Evolutionary conservation across 92 coral and sea anemone genomes (phyloP).

Genomic region (Palythoa caribaeorum): DNA sequence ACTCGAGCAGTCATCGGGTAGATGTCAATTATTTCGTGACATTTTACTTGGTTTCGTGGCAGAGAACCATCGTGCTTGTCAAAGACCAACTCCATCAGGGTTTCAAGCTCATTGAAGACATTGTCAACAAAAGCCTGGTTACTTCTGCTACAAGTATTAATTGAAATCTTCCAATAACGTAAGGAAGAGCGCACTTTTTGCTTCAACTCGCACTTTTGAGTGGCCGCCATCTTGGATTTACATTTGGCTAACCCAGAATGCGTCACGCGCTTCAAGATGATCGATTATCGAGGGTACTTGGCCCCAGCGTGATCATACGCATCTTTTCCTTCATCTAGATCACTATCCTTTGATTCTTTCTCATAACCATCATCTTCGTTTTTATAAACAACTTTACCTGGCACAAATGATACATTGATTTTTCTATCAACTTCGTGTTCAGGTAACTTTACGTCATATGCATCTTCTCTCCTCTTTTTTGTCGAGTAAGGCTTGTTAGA

Average conservation of each 20-base stretch:
- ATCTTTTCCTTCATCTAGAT: conserved; percentile 1
- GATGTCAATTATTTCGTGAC: conserved; percentile 48
- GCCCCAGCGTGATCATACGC: conserved; percentile 32
- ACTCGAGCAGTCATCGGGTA: conserved; percentile 43
- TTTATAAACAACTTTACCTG: neutral
- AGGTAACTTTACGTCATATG: conserved; percentile 11
- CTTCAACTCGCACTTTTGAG: conserved; percentile 30
- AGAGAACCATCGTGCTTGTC: conserved; percentile 28
- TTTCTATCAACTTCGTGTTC: conserved; percentile 13
- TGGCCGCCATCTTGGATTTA: conserved; percentile 36
- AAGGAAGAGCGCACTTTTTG: conserved; percentile 25
- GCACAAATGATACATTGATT: neutral
- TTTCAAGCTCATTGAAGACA: conserved; percentile 28
- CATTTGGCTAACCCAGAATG: conserved; percentile 29
- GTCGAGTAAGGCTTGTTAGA: conserved; percentile 21
- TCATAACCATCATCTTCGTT: conserved; percentile 33
- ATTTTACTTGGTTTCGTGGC: conserved; percentile 37
- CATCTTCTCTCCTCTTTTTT: conserved; percentile 8
- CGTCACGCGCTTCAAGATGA: conserved; percentile 27
- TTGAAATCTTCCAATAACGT: conserved; percentile 27
- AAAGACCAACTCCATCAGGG: conserved; percentile 31
- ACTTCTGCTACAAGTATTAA: conserved; percentile 20
- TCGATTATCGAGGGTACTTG: conserved; percentile 29
- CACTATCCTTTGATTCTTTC: conserved; percentile 10
- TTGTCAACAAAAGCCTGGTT: conserved; percentile 31